Conservation (phyloP, 2,113 vertebrate genomes). For the Martes martes region DNA sequence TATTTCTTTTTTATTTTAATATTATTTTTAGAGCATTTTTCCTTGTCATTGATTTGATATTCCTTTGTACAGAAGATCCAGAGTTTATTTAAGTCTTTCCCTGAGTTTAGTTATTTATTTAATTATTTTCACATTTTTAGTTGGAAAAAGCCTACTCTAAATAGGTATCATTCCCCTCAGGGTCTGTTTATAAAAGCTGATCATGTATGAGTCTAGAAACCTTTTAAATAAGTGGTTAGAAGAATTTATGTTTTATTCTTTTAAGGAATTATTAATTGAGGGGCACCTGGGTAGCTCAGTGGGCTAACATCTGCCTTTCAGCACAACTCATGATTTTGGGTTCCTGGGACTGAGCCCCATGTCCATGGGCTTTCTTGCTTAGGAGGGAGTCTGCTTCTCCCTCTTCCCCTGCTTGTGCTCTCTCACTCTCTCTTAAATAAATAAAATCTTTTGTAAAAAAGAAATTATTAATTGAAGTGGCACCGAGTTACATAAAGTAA, state of each 20-base stretch:
- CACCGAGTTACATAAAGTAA: neutral
- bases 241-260: neutral
- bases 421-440: neutral
- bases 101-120: neutral
- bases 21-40: neutral
- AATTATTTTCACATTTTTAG: neutral
- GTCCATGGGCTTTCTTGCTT: neutral
- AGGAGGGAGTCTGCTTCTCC: neutral
- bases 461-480: neutral
- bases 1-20: neutral
- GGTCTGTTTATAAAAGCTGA: neutral
- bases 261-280: conserved; percentile 14
- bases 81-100: neutral
- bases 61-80: neutral
- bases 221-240: neutral
- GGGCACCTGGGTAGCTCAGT: neutral
- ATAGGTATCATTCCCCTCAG: neutral
- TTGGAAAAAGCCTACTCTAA: neutral
- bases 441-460: neutral
- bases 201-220: neutral
- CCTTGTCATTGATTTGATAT: neutral
- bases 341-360: neutral
- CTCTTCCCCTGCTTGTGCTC: neutral
- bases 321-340: neutral
- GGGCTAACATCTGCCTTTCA: neutral